These are phyloP conservation scores for Timema cristinae DNA, from an alignment of 2,888 invertebrate species.

Conservation along the genomic window DNA sequence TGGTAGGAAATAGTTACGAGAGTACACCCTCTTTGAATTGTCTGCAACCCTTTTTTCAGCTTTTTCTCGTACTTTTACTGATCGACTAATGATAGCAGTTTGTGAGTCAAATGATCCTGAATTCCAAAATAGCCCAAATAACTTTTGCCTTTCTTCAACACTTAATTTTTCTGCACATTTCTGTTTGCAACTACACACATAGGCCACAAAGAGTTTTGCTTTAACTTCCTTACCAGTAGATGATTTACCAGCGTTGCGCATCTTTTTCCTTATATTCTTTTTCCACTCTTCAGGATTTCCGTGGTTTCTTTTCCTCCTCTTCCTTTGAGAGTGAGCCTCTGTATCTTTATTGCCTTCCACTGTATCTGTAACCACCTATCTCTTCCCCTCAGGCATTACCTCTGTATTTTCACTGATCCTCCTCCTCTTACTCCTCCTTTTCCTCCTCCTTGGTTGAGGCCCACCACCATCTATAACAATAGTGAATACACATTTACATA, in stretches of 20 bases:
- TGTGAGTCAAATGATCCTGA: slow-evolving; percentile 4
- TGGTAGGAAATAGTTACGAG: slow-evolving; percentile 10
- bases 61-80: slow-evolving; percentile 3
- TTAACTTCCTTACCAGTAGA: slow-evolving; percentile 1
- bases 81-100: slow-evolving; percentile 10
- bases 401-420: too few species aligned
- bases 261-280: slow-evolving; percentile 8
- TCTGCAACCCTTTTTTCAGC: not conserved
- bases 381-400: too few species aligned
- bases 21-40: not conserved
- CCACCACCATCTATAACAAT: not conserved
- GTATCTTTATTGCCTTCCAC: not conserved
- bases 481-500: not conserved
- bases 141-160: not conserved
- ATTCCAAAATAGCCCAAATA: not conserved
- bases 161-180: not conserved
- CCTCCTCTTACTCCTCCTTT: too few species aligned
- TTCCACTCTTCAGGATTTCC: slow-evolving; percentile 7
- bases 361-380: too few species aligned
- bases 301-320: not conserved
- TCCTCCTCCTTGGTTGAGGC: too few species aligned
- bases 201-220: not conserved
- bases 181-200: not conserved
- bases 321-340: not conserved
- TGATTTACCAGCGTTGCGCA: not conserved